These are phyloP conservation scores for Clivina fossor DNA, from an alignment of 2,888 invertebrate species.

Conservation along the genomic window DNA sequence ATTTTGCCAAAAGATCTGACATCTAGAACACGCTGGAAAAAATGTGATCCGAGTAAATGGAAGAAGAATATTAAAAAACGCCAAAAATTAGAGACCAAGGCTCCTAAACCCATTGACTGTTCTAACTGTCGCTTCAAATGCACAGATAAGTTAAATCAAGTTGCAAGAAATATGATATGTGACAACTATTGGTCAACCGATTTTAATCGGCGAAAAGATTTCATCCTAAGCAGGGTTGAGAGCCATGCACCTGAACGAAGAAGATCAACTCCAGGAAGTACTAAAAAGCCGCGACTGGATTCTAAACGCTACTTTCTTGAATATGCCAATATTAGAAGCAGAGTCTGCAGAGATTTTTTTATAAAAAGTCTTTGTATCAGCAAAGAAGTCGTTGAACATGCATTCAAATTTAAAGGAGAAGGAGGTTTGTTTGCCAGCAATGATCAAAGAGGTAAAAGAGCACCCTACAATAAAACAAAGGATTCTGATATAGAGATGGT, in stretches of 20 bases:
- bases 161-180: conserved; percentile 20
- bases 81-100: conserved; percentile 21
- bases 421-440: conserved; percentile 34
- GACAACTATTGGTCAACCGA: conserved; percentile 30
- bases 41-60: conserved; percentile 20
- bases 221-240: conserved; percentile 33
- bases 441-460: conserved; percentile 37
- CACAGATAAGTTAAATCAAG: conserved; percentile 13
- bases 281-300: conserved; percentile 19
- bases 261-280: conserved; percentile 18
- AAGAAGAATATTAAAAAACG: conserved; percentile 20
- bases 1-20: conserved; percentile 7
- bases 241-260: conserved; percentile 32
- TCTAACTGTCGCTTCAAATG: conserved; percentile 35
- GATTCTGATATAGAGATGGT: conserved; percentile 17
- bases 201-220: conserved; percentile 36
- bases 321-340: conserved; percentile 11
- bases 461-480: conserved; percentile 38
- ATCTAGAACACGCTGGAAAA: conserved; percentile 19
- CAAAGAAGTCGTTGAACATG: conserved; percentile 38
- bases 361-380: conserved; percentile 35
- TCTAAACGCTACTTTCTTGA: conserved; percentile 31
- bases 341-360: conserved; percentile 36
- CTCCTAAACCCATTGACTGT: conserved; percentile 22
- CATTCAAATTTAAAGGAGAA: conserved; percentile 35